These are phyloP conservation scores for Agriotes lineatus DNA, from an alignment of 2,888 invertebrate species.

Conservation along the genomic window DNA sequence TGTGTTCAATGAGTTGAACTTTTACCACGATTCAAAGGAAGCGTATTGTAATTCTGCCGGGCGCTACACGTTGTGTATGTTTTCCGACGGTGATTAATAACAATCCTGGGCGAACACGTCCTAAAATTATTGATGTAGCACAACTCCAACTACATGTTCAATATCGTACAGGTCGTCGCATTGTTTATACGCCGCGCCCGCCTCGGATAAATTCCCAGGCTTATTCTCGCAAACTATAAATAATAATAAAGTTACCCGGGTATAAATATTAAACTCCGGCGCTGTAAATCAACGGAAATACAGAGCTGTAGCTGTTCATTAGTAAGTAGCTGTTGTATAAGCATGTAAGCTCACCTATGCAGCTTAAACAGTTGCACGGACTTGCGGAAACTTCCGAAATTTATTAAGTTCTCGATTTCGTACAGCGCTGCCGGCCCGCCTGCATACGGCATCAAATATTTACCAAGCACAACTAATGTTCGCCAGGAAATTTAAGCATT, in stretches of 20 bases:
- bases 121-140: constrained; percentile 16
- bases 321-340: constrained; percentile 20
- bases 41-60: no score
- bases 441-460: constrained; percentile 16
- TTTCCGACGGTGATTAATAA: constrained; percentile 17
- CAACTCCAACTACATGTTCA: constrained; percentile 7
- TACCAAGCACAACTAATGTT: constrained; percentile 17
- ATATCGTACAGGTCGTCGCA: neutral
- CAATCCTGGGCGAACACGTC: constrained; percentile 3
- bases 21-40: no score
- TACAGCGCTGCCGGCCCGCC: neutral
- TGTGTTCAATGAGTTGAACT: no score
- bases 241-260: constrained; percentile 25
- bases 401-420: constrained; percentile 23
- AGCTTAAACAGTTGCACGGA: constrained; percentile 9
- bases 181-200: constrained; percentile 2
- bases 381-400: constrained; percentile 17
- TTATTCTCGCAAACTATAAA: constrained; percentile 11
- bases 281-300: constrained; percentile 25
- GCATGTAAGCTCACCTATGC: neutral
- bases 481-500: constrained; percentile 23
- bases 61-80: neutral
- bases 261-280: constrained; percentile 28
- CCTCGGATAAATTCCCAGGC: constrained; percentile 9
- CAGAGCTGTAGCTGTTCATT: constrained; percentile 24